Evolutionary conservation across 2,113 vertebrate species (phyloP).

Genomic region (Ophthalmolycus amberensis): DNA sequence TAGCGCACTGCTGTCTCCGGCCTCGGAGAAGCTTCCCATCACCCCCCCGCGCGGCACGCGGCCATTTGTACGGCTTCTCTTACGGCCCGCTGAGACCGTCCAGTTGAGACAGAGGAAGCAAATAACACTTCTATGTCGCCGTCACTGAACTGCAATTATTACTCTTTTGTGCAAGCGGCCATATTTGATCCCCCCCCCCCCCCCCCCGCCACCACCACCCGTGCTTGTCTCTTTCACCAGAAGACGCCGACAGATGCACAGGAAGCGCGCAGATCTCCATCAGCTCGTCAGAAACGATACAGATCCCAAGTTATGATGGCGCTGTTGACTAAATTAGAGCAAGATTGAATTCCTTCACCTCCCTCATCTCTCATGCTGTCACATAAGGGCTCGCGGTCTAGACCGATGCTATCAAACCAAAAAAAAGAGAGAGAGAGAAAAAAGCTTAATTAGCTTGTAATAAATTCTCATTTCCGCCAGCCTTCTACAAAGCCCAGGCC

Average conservation of each 20-base stretch:
- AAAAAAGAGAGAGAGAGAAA: conserved; percentile 39
- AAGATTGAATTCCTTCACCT: conserved; percentile 72
- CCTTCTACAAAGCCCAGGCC: conserved; percentile 58
- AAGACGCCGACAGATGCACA: background rate
- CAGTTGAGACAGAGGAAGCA: conserved; percentile 34
- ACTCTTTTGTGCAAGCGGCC: conserved; percentile 15
- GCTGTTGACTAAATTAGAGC: conserved; percentile 75
- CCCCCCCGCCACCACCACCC: background rate
- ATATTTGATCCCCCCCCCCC: background rate
- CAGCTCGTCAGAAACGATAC: too few relatives aligned
- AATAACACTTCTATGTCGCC: conserved; percentile 63
- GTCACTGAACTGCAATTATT: conserved; percentile 41
- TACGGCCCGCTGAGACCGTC: conserved; percentile 30
- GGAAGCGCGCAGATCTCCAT: background rate
- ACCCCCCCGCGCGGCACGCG: background rate
- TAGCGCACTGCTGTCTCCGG: conserved; percentile 43
- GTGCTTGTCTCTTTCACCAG: background rate
- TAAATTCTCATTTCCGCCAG: conserved; percentile 77
- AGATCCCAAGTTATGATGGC: conserved; percentile 69
- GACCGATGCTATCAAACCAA: conserved; percentile 70
- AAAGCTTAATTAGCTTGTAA: conserved; percentile 79
- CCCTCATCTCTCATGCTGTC: conserved; percentile 75
- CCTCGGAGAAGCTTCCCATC: background rate
- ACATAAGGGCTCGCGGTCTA: conserved; percentile 62
- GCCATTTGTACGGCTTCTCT: conserved; percentile 45